Evolutionary conservation across 64 coral and sea anemone genomes (phyloP).

Genomic region (Porites lutea): DNA sequence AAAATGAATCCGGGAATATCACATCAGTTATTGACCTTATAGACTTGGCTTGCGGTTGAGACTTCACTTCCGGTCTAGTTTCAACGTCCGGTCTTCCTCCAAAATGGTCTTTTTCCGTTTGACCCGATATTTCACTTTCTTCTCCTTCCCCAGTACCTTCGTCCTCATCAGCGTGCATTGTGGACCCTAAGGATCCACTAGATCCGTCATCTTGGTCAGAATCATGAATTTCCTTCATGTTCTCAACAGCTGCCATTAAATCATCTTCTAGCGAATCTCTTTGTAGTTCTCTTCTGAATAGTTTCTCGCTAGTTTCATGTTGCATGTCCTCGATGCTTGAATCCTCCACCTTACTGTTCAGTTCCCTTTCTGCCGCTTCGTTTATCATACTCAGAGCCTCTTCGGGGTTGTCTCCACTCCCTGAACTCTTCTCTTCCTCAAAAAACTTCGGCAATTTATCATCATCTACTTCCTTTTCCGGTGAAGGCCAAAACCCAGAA

Average conservation of each 20-base stretch:
- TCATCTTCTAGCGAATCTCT: constrained; percentile 9
- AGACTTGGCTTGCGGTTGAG: not conserved
- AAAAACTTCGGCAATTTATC: constrained; percentile 73
- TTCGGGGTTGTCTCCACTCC: constrained; percentile 24
- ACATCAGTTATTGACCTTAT: constrained; percentile 5
- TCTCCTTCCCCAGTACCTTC: not conserved
- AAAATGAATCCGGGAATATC: not conserved
- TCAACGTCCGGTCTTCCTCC: not conserved
- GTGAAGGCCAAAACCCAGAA: constrained; percentile 58
- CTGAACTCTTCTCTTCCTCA: not conserved
- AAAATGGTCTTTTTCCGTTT: not conserved
- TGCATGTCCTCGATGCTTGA: not conserved
- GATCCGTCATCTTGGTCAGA: not conserved
- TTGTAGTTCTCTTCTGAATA: not conserved
- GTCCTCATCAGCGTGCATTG: not conserved
- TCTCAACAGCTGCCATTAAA: constrained; percentile 30
- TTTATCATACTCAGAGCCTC: constrained; percentile 6
- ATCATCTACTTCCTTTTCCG: constrained; percentile 21
- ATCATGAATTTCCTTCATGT: not conserved
- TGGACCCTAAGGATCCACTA: not conserved
- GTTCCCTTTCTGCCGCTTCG: constrained; percentile 2
- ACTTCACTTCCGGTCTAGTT: not conserved
- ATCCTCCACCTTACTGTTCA: not conserved
- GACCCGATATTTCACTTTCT: not conserved
- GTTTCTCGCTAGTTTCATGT: not conserved